Evolutionary conservation across 2,888 invertebrate genomes (phyloP).

Genomic region (Clostera curtula): DNA sequence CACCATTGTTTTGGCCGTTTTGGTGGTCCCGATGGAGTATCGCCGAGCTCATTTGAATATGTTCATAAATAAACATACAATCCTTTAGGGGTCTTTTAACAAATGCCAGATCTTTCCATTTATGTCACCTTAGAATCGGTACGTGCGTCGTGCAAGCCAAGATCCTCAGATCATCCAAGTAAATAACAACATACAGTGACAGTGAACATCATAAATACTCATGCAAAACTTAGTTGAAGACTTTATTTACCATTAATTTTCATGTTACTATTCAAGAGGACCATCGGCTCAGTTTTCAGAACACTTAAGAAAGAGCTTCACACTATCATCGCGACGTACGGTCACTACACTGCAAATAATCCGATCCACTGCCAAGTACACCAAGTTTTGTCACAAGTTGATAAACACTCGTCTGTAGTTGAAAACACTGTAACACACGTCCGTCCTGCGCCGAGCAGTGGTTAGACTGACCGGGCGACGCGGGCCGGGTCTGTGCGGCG

Average conservation of each 20-base stretch:
- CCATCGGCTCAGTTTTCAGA: constrained; percentile 58
- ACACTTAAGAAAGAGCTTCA: constrained; percentile 34
- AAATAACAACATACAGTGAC: constrained; percentile 41
- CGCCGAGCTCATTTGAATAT: constrained; percentile 52
- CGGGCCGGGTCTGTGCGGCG: constrained; percentile 16
- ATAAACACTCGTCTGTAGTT: constrained; percentile 28
- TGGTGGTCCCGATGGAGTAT: constrained; percentile 59
- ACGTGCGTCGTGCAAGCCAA: constrained; percentile 68
- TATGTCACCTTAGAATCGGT: constrained; percentile 33
- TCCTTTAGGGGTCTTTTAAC: constrained; percentile 23
- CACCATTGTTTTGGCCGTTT: constrained; percentile 65
- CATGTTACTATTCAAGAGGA: constrained; percentile 72
- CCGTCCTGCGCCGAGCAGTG: constrained; percentile 30
- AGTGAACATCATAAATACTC: constrained; percentile 41
- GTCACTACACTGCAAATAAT: constrained; percentile 66
- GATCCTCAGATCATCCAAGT: constrained; percentile 56
- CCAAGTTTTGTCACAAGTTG: constrained; percentile 57
- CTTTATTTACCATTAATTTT: constrained; percentile 68
- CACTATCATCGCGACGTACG: constrained; percentile 44
- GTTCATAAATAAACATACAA: constrained; percentile 32
- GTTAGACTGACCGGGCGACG: constrained; percentile 40
- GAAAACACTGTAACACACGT: constrained; percentile 25
- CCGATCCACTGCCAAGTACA: constrained; percentile 46
- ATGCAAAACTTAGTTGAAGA: constrained; percentile 51
- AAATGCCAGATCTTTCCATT: constrained; percentile 30